Percentiles rank a stretch among this genome's conserved stretches.
Evolutionary conservation across 2,888 invertebrate species (phyloP).

Genomic region (Nasonia oneida): DNA sequence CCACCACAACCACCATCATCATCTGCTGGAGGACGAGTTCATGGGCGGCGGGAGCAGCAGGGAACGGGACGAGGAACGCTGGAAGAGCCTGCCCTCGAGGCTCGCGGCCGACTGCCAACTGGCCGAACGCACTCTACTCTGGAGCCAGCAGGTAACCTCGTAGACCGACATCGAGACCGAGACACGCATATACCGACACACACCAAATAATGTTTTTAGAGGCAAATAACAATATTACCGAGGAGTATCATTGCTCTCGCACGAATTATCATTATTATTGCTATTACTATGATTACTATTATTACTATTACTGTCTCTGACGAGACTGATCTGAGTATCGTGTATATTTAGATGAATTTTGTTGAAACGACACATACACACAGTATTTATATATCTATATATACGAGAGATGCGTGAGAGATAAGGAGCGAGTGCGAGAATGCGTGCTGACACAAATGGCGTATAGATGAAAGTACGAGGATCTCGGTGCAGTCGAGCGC

Average conservation of each 20-base stretch:
- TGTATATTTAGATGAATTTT: conserved; percentile 25
- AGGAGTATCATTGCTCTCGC: neutral
- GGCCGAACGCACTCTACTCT: conserved; percentile 75
- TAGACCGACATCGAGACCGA: conserved; percentile 23
- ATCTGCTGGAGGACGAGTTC: conserved; percentile 72
- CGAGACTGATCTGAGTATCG: neutral
- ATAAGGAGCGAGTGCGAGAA: neutral
- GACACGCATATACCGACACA: neutral
- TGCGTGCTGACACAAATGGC: neutral
- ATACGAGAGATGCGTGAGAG: neutral
- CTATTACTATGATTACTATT: neutral
- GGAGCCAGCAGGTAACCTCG: conserved; percentile 77
- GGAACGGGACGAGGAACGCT: conserved; percentile 75
- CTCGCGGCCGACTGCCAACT: conserved; percentile 76
- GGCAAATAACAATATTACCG: conserved; percentile 12
- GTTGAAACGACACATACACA: conserved; percentile 8
- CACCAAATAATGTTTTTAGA: neutral
- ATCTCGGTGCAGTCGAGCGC: conserved; percentile 25
- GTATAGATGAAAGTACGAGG: conserved; percentile 5
- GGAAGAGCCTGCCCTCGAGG: conserved; percentile 76
- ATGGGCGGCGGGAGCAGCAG: conserved; percentile 67
- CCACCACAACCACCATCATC: conserved; percentile 86
- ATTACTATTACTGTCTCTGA: neutral
- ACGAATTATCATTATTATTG: conserved; percentile 3
- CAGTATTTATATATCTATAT: neutral